A percentile compares a stretch with the other conserved stretches of the same genome.
Conservation (phyloP, 53 echinoderm and acorn worm species). For the Mesocentrotus franciscanus region DNA sequence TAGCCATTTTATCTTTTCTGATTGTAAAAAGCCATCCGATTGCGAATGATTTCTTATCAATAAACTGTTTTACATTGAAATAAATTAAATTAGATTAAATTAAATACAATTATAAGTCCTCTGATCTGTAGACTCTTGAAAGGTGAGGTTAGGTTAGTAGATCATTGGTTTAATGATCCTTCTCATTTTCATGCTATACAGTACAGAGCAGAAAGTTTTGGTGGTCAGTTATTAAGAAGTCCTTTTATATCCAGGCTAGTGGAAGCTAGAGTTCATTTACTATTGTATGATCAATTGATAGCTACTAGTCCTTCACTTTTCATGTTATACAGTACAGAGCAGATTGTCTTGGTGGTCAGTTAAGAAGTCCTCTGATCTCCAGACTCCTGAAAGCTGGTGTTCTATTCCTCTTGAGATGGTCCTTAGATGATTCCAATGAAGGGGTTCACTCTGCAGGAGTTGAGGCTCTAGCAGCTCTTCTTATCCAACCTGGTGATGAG, state of each 20-base stretch:
- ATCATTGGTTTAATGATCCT: too few species aligned
- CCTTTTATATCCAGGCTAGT: neutral
- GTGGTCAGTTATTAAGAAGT: neutral
- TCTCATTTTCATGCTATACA: neutral
- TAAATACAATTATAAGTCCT: too few species aligned
- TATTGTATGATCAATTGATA: neutral
- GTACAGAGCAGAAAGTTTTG: neutral
- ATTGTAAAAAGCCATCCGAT: too few species aligned
- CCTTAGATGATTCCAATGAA: conserved; percentile 88
- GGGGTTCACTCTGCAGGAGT: conserved; percentile 83
- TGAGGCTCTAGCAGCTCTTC: conserved; percentile 83
- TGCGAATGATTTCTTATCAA: too few species aligned
- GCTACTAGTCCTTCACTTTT: neutral
- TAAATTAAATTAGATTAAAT: too few species aligned
- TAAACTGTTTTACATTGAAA: too few species aligned
- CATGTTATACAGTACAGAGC: conserved; percentile 71
- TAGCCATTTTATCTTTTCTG: too few species aligned
- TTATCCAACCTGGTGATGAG: conserved; percentile 95
- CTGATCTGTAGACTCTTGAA: too few species aligned
- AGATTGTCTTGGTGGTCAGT: conserved; percentile 78
- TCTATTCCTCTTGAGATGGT: conserved; percentile 91
- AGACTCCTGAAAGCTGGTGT: conserved; percentile 86
- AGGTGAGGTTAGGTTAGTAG: too few species aligned
- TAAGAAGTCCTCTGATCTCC: conserved; percentile 83
- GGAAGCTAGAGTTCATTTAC: neutral